A percentile compares a stretch with the other conserved stretches of the same genome.
Evolutionary conservation across 2,888 invertebrate species (phyloP).

Genomic region (Melolontha melolontha): DNA sequence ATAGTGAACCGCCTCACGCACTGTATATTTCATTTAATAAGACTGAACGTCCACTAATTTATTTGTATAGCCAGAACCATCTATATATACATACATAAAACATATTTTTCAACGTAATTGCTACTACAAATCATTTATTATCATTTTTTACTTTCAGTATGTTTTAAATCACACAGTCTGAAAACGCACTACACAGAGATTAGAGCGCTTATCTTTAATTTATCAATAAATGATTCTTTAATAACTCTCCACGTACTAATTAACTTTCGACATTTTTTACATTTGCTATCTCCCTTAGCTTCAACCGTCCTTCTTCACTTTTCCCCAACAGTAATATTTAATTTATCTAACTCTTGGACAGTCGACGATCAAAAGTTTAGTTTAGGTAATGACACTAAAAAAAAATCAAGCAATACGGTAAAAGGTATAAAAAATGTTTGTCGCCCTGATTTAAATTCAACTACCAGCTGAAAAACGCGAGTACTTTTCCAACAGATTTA

Average conservation of each 20-base stretch:
- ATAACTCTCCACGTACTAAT: conserved; percentile 40
- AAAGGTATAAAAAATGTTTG: conserved; percentile 33
- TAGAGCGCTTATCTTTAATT: conserved; percentile 40
- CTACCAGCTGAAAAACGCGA: conserved; percentile 19
- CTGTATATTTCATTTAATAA: too few species aligned
- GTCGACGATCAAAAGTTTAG: too few species aligned
- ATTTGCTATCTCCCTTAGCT: conserved; percentile 2
- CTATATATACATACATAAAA: too few species aligned
- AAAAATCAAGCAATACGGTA: not conserved
- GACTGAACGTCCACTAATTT: too few species aligned
- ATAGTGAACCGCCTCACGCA: too few species aligned
- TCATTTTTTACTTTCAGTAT: conserved; percentile 25
- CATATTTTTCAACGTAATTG: conserved; percentile 28
- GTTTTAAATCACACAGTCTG: conserved; percentile 20
- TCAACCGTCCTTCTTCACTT: conserved; percentile 6
- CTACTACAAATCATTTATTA: conserved; percentile 29
- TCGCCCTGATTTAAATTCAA: conserved; percentile 39
- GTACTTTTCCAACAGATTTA: conserved; percentile 32
- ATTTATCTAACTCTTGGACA: too few species aligned
- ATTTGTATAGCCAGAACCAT: too few species aligned
- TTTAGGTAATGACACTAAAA: not conserved
- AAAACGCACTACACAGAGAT: conserved; percentile 18
- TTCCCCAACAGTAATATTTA: not conserved
- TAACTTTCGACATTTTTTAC: conserved; percentile 28
- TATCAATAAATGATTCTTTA: conserved; percentile 40